A percentile compares a stretch with the other conserved stretches of the same genome.
These are phyloP conservation scores for Chiroxiphia lanceolata DNA, from an alignment of 2,797 vertebrate genomes.

Conservation along the genomic window DNA sequence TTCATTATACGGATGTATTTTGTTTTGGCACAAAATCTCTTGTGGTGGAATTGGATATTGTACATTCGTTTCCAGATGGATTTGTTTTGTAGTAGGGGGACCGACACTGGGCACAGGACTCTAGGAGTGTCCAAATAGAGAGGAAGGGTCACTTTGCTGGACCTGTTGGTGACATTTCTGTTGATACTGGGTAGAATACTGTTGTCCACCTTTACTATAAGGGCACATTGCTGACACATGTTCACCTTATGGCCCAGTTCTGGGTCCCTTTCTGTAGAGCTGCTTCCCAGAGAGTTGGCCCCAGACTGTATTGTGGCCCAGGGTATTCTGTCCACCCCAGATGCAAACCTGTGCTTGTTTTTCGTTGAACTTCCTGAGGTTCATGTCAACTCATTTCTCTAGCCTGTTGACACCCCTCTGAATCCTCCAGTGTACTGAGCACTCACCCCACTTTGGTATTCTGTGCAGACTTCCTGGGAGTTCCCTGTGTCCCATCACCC, in stretches of 20 bases:
- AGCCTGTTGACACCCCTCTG: neutral
- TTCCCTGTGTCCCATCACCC: neutral
- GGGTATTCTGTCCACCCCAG: neutral
- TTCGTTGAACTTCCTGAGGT: neutral
- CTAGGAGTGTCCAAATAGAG: neutral
- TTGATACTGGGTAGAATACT: neutral
- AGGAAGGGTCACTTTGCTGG: neutral
- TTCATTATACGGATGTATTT: neutral
- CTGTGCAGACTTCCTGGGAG: neutral
- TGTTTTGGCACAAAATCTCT: neutral
- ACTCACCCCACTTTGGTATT: neutral
- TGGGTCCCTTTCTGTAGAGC: neutral
- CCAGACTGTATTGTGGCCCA: neutral
- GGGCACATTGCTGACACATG: fast-evolving
- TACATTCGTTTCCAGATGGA: neutral
- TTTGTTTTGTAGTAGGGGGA: neutral
- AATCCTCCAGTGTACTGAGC: fast-evolving
- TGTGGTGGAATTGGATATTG: neutral
- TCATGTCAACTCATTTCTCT: neutral
- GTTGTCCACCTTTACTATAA: neutral
- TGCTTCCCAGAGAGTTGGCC: neutral
- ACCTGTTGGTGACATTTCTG: neutral
- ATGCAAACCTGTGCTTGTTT: neutral
- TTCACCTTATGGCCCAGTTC: neutral
- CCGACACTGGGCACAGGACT: neutral